phyloP scores from a whole-genome alignment of 1,140 invertebrate genomes.

The Pseudomyrmex dendroicus region DNA sequence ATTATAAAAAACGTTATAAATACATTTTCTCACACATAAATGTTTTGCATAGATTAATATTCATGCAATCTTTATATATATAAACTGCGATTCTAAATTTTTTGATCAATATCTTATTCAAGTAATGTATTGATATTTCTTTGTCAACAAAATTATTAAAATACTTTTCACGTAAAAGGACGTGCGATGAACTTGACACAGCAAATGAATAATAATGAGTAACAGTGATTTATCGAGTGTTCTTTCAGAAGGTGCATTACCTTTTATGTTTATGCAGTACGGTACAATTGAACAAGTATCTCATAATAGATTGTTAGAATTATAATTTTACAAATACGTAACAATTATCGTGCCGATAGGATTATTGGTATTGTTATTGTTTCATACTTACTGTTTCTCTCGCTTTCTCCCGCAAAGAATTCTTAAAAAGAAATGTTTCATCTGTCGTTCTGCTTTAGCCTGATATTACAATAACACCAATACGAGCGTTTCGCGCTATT shows the following conservation, averaged over 20 bases:
- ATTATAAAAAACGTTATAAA: not conserved
- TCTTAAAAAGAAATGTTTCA: slow-evolving; percentile 76
- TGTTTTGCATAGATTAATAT: not conserved
- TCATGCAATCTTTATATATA: not conserved
- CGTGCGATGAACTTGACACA: not conserved
- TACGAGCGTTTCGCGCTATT: slow-evolving; percentile 11
- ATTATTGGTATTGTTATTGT: not conserved
- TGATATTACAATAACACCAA: slow-evolving; percentile 76
- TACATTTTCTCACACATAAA: too few relatives aligned
- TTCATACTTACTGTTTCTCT: slow-evolving; percentile 72
- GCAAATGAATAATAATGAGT: not conserved
- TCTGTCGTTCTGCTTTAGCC: slow-evolving; percentile 70
- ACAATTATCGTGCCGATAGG: slow-evolving; percentile 19
- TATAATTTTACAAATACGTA: not conserved
- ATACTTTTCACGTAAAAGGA: not conserved
- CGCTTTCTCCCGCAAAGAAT: slow-evolving; percentile 74
- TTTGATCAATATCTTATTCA: not conserved
- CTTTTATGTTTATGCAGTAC: not conserved
- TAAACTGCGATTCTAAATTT: not conserved
- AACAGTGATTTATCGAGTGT: not conserved
- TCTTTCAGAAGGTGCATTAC: not conserved
- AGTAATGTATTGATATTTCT: not conserved
- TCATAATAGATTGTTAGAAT: slow-evolving; percentile 15
- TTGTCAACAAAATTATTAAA: not conserved
- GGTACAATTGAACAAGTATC: slow-evolving; percentile 19